Base-by-base conservation (phyloP, 2,888 invertebrate species). In the Plutella xylostella region DNA sequence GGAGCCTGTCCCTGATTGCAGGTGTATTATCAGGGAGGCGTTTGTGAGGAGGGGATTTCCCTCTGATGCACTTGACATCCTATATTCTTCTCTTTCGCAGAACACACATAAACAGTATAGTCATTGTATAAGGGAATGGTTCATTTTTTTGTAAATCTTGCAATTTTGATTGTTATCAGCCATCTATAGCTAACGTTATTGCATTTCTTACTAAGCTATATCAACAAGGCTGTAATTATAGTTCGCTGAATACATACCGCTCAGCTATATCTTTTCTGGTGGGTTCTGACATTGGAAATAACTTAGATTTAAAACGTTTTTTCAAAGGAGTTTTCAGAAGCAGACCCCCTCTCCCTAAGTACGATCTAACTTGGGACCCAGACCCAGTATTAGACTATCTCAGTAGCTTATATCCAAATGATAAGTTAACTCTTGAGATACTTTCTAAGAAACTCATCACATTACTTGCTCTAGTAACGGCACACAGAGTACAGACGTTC, bases 351-450 rank as follows among this genome's bases (percentile, higher is more conserved):
- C 7, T 9, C 2, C 48, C 50, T 11, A 48, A 43, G 39, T 52
- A 63, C 46, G 49, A 60, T 25, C 18, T 18, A 7, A 57, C 48
- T 1, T 65, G 64, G 62, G 54, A 67, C 35, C 57, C 60, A 6
- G 6, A 33, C 5, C 35, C 48, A n/a, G 54, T 50, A 17, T 35
- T 48, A 18, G 46, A 48, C 9, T 50, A 49, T 46, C 41, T 54
- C 28, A 42, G 35, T 9, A 45, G 43, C 6, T 31, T 12, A 2
- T 43, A 22, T 21, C 45, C 42, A 11, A 47, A 34, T 30, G 18
- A 41, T 9, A 20, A 34, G 4, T 14, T 46, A 15, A 9, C n/a
- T 33, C 37, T 55, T 11, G 46, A 51, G 41, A 20, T 45, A 25
- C 21, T 58, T n/a, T 48, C 54, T 5, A 49, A 53, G 40, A 58